Evolutionary conservation across 2,113 vertebrate species (phyloP), one percentile per base, ranked within the genome.

Genomic region (Percina caprodes): DNA sequence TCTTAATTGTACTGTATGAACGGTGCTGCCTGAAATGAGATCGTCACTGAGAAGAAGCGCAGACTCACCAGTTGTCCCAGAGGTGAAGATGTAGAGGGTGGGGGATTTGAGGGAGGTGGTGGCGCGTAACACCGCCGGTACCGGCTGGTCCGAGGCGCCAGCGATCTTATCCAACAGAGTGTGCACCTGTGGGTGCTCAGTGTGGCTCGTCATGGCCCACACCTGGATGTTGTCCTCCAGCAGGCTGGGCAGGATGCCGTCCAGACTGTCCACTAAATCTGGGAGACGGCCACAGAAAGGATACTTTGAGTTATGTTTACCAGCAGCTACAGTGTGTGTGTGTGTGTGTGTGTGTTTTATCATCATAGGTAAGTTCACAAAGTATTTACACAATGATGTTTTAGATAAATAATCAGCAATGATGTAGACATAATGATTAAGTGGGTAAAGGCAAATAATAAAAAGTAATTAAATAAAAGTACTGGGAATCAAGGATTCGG

Each of bases 21-120:
- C 13, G 9, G 24, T 33, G 12, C 18, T 1, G 13, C 49, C 2
- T 23, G 24, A n/a, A 45, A 46, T 0, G 1, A 24, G 5, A 23
- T 5, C 23, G 2, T n/a, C 24, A 13, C 23, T n/a, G 19, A 60
- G n/a, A 35, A 16, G 1, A 72, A 30, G 6, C 2, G 12, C 13
- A 48, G 10, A 82, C 93, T 46, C 72, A 98, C 97, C 97, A 88
- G 98, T 99, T 48, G 97, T 99, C 85, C 98, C 98, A 1, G 98
- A 99, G 21, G 98, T 99, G 92, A 98, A 99, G 89, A 98, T 99
- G 88, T 97, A 99, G 11, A 98, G 94, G 33, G 85, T 95, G 39
- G 95, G 82, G 8, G 95, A 79, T 82, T 94, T 97, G 48, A 97
- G 84, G 30, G 78, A 92, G 19, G 80, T 89, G 58, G 82, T 42